Evolutionary conservation across 2,888 invertebrate species (phyloP).

Genomic region (Leptopilina drosophilae): DNA sequence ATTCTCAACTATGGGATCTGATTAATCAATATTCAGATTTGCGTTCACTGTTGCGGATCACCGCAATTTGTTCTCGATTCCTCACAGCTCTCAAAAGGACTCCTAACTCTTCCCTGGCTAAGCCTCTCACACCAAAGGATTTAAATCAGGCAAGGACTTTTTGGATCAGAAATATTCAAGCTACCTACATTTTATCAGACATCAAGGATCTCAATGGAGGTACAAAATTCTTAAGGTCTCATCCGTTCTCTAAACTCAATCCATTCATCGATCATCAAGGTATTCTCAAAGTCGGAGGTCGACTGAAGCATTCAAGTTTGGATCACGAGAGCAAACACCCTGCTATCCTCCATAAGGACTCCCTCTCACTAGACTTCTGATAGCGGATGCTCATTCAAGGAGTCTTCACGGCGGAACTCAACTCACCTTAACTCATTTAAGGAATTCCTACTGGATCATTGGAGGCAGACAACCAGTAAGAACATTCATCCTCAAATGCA

Average conservation of each 20-base stretch:
- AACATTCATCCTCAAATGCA: neutral
- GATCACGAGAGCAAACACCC: neutral
- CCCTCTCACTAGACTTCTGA: constrained; percentile 45
- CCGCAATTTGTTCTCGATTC: too few species aligned
- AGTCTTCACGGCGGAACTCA: constrained; percentile 48
- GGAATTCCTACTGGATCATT: constrained; percentile 50
- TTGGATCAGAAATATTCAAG: too few species aligned
- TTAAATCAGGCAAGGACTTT: too few species aligned
- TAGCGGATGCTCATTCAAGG: constrained; percentile 47
- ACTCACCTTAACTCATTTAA: constrained; percentile 32
- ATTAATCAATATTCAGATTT: neutral
- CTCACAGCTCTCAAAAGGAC: too few species aligned
- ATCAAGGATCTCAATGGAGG: too few species aligned
- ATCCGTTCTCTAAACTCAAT: neutral
- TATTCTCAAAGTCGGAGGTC: neutral
- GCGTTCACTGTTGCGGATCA: too few species aligned
- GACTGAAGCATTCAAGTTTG: too few species aligned
- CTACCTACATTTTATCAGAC: too few species aligned
- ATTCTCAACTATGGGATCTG: neutral
- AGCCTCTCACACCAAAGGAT: too few species aligned
- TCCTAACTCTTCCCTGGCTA: too few species aligned
- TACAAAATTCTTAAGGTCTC: too few species aligned
- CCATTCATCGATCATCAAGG: neutral
- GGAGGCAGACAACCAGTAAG: constrained; percentile 43
- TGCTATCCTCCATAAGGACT: constrained; percentile 45